Evolutionary conservation across 2,113 vertebrate species (phyloP), one percentile per base, ranked within the genome.

Genomic region (Neolamprologus sp.): DNA sequence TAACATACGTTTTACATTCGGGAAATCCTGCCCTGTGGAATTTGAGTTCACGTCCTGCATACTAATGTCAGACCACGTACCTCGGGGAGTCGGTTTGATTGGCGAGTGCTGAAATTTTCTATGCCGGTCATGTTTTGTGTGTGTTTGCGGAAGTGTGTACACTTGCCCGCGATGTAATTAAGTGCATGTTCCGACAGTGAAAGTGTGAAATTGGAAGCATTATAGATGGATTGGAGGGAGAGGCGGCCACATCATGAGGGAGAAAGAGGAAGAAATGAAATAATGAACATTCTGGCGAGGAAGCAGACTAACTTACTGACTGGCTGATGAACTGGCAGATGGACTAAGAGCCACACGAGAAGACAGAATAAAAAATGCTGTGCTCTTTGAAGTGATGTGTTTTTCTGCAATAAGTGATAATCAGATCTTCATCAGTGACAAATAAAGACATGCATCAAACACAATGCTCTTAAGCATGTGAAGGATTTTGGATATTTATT

Each of bases 151-250:
- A 71, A 16, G 83, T 83, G 89, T 75, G 87, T 86, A 53, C 37
- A 88, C 60, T 78, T 84, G 83, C 79, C 49, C 23, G 63, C 16
- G 10, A 16, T 88, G 83, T 88, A 89, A 93, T 93, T 91, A 92
- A 90, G 83, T 86, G 65, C 85, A 85, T 83, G 87, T 92, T 86
- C 89, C 80, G 84, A 91, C 75, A 86, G 86, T 65, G 90, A 83
- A 82, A 83, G 86, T 90, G 92, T 93, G 87, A 90, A 91, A 91
- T 86, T 92, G 88, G 88, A 88, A 83, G 57, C 80, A 82, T 89
- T 75, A 81, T 82, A 57, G 82, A 84, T 33, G 68, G 84, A 81
- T 33, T 40, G 13, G 86, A 83, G 81, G 33, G 17, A 57, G 91
- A 60, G 17, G 63, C 60, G 9, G 81, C 68, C 28, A 79, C 82